Evolutionary conservation across 2,888 invertebrate genomes (phyloP).

Genomic region (Eilema sororculum): DNA sequence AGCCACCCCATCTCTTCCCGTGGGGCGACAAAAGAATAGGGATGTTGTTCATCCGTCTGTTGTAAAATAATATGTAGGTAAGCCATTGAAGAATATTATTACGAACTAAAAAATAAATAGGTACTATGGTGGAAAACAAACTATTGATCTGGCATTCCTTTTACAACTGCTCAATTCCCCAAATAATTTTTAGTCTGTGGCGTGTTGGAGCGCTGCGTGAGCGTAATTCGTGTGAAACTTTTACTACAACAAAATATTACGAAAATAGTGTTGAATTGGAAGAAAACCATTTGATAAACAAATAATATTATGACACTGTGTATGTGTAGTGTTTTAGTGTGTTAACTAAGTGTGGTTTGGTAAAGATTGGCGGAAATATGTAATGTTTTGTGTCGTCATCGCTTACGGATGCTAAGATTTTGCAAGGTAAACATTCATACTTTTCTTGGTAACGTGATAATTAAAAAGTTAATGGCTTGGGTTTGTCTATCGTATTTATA

Average conservation of each 20-base stretch:
- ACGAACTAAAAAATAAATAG: not conserved
- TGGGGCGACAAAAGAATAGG: no score
- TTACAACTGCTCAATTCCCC: not conserved
- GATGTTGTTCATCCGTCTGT: no score
- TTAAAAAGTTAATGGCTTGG: not conserved
- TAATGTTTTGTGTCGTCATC: conserved; percentile 15
- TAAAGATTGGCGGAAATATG: not conserved
- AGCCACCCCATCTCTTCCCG: no score
- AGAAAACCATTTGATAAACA: not conserved
- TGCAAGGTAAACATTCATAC: conserved; percentile 16
- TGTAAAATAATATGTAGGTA: no score
- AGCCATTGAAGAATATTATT: no score
- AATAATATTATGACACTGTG: not conserved
- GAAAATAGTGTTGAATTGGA: conserved; percentile 1
- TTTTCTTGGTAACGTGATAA: conserved; percentile 11
- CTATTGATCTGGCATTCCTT: not conserved
- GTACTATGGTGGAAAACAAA: not conserved
- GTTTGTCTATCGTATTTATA: not conserved
- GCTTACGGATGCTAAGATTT: conserved; percentile 3
- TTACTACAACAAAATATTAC: not conserved
- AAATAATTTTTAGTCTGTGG: conserved; percentile 17
- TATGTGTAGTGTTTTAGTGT: conserved; percentile 5
- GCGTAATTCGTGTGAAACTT: not conserved
- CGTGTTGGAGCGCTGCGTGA: not conserved
- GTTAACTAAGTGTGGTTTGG: not conserved